Evolutionary conservation across 2,797 vertebrate genomes (phyloP).

Genomic region (Antennarius maculatus): DNA sequence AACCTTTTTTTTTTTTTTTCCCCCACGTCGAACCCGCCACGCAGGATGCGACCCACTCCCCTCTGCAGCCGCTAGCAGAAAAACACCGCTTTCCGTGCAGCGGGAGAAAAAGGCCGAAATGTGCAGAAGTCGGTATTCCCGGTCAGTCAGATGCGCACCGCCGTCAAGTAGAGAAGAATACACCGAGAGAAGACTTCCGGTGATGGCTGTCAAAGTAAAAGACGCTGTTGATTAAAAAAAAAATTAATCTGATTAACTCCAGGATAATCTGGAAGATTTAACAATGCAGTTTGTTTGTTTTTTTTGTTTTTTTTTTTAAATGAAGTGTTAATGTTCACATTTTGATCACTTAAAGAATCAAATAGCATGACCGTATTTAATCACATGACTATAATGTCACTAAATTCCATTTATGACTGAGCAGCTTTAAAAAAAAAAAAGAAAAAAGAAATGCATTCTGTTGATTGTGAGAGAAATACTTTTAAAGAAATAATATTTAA

Average conservation of each 20-base stretch:
- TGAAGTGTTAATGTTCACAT: too few relatives aligned
- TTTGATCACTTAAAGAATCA: too few relatives aligned
- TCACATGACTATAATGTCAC: too few relatives aligned
- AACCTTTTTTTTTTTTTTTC: not conserved
- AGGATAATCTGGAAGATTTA: not conserved
- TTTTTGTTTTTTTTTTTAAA: too few relatives aligned
- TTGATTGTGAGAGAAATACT: too few relatives aligned
- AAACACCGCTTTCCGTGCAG: conserved; percentile 60
- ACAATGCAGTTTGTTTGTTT: not conserved
- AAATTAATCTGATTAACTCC: not conserved
- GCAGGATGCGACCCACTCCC: conserved; percentile 30
- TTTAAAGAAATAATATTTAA: too few relatives aligned
- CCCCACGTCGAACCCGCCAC: conserved; percentile 17
- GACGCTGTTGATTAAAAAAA: not conserved
- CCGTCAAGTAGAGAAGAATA: conserved; percentile 11
- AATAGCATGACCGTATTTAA: too few relatives aligned
- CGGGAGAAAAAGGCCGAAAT: conserved; percentile 51
- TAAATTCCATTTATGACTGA: too few relatives aligned
- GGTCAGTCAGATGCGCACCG: conserved; percentile 73
- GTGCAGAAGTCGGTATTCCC: conserved; percentile 68
- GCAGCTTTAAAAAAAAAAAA: too few relatives aligned
- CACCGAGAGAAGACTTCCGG: conserved; percentile 29
- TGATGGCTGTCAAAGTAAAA: conserved; percentile 18
- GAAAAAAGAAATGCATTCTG: too few relatives aligned
- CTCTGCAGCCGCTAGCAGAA: conserved; percentile 52